A percentile compares a stretch with the other conserved stretches of the same genome.
Conservation (phyloP, 2,797 vertebrate species). For the Phataginus tetradactyla region DNA sequence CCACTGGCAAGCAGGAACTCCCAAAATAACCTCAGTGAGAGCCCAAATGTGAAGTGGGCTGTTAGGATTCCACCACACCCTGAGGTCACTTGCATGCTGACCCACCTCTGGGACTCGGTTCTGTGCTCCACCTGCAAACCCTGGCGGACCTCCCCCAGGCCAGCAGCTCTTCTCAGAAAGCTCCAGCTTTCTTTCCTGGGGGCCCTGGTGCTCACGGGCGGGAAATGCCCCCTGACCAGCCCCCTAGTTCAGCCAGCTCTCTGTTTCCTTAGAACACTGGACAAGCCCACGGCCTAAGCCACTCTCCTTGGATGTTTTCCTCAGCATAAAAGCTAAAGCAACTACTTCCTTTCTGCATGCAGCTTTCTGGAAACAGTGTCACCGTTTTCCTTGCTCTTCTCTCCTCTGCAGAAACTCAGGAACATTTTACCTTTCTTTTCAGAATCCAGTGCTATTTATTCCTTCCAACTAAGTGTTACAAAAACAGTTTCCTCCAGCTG, state of each 20-base stretch:
- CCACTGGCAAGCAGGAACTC: neutral
- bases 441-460: neutral
- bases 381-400: rapidly evolving
- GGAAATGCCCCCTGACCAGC: neutral
- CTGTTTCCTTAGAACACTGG: too few relatives aligned
- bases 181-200: neutral
- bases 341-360: neutral
- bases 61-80: rapidly evolving
- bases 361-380: neutral
- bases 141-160: too few relatives aligned
- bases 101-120: rapidly evolving
- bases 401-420: neutral
- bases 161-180: neutral
- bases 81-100: rapidly evolving
- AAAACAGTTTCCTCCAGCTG: neutral
- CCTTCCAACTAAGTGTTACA: neutral
- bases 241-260: neutral
- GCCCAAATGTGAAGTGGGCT: rapidly evolving
- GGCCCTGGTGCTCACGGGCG: neutral
- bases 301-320: neutral
- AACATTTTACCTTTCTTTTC: neutral
- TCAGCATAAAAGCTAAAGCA: neutral
- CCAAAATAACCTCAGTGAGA: neutral
- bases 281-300: neutral
- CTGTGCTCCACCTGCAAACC: neutral